Percentiles rank a stretch among this genome's conserved stretches.
Evolutionary conservation across 2,888 invertebrate species (phyloP).

Genomic region (Dyspetes luteomarginatus): DNA sequence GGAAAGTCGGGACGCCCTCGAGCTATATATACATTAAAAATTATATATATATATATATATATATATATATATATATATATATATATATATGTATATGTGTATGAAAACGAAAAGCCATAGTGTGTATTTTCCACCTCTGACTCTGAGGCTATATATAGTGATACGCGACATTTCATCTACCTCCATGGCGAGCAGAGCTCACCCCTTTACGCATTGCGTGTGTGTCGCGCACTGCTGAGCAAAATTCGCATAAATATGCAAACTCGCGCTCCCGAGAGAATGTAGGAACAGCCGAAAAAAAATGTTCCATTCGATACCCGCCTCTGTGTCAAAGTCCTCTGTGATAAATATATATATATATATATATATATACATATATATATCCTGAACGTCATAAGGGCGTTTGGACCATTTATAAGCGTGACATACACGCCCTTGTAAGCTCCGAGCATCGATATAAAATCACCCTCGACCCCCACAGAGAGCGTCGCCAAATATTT

Average conservation of each 20-base stretch:
- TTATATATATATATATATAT: not conserved
- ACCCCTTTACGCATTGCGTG: conserved; percentile 63
- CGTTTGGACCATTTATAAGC: too few species aligned
- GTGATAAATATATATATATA: not conserved
- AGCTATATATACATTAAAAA: conserved; percentile 45
- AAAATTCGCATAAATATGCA: conserved; percentile 78
- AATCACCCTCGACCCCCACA: too few species aligned
- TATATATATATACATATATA: not conserved
- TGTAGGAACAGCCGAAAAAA: conserved; percentile 64
- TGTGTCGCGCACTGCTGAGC: conserved; percentile 67
- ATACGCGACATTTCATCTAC: conserved; percentile 54
- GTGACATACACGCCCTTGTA: too few species aligned
- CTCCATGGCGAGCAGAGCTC: conserved; percentile 63
- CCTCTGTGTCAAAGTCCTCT: conserved; percentile 5
- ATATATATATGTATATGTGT: conserved; percentile 19
- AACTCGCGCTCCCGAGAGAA: conserved; percentile 71
- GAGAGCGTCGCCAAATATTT: too few species aligned
- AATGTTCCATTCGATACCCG: conserved; percentile 59
- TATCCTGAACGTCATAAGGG: too few species aligned
- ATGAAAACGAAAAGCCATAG: conserved; percentile 57
- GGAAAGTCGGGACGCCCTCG: conserved; percentile 62
- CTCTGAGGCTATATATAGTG: conserved; percentile 49
- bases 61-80: not conserved
- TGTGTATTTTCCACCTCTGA: conserved; percentile 69
- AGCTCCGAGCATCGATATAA: too few species aligned